Conservation (phyloP, 2,797 vertebrate species). For the Sylvia borin region DNA sequence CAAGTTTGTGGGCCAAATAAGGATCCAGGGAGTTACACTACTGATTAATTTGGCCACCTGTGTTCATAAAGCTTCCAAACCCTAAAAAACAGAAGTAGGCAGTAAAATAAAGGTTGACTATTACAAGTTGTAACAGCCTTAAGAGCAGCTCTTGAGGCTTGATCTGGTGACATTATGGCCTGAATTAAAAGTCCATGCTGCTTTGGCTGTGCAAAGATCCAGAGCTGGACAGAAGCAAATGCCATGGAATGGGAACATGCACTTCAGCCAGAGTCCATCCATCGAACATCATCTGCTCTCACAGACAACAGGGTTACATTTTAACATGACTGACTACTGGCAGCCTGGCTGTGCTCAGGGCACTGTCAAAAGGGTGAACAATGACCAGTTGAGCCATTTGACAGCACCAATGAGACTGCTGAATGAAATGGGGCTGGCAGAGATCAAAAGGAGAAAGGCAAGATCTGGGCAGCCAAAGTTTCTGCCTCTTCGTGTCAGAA, state of each 20-base stretch:
- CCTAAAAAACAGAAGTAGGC: background rate
- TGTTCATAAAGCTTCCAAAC: constrained; percentile 2
- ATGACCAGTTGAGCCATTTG: background rate
- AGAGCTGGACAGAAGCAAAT: background rate
- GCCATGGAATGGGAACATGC: background rate
- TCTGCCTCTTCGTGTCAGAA: background rate
- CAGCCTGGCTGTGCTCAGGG: background rate
- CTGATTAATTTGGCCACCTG: background rate
- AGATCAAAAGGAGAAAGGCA: background rate
- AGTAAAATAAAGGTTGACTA: background rate
- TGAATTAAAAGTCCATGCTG: background rate
- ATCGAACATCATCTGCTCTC: background rate
- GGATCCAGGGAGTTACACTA: background rate
- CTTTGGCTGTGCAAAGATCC: background rate
- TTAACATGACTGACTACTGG: background rate
- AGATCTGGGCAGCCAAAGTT: background rate
- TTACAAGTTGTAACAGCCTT: background rate
- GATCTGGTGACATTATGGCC: background rate
- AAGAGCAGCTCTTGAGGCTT: background rate
- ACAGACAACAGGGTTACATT: background rate
- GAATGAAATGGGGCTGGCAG: background rate
- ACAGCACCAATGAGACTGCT: background rate
- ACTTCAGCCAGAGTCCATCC: background rate
- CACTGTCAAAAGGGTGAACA: background rate
- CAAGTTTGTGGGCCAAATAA: background rate